phyloP scores from a whole-genome alignment of 2,888 invertebrate species.

The Ennomos erosarius region DNA sequence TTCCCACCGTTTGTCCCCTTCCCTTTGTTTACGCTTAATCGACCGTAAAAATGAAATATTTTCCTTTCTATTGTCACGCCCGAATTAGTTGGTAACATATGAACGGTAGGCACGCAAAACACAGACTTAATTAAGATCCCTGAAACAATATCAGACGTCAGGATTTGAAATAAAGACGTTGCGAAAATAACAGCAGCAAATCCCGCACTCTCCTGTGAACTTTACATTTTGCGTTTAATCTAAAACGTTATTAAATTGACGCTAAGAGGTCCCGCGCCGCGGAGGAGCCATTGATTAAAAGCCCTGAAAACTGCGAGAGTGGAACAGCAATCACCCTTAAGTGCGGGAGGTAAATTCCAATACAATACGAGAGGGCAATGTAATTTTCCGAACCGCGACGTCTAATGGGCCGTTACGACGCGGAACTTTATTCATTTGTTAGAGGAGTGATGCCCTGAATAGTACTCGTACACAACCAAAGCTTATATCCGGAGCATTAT shows the following conservation, averaged over 20 bases:
- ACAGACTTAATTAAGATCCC: constrained; percentile 24
- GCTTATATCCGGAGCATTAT: constrained; percentile 49
- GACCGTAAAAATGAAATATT: constrained; percentile 51
- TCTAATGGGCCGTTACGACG: constrained; percentile 65
- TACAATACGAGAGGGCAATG: constrained; percentile 61
- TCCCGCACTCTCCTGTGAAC: constrained; percentile 37
- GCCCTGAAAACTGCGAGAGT: constrained; percentile 43
- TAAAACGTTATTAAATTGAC: constrained; percentile 66
- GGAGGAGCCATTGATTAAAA: constrained; percentile 66
- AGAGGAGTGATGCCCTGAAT: constrained; percentile 17
- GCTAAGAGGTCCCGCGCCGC: constrained; percentile 57
- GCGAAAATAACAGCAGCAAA: constrained; percentile 22
- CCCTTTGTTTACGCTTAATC: constrained; percentile 54
- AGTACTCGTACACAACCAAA: constrained; percentile 23
- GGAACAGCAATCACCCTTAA: constrained; percentile 51
- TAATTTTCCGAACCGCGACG: constrained; percentile 61
- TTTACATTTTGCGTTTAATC: constrained; percentile 57
- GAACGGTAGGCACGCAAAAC: constrained; percentile 26
- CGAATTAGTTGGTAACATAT: constrained; percentile 25
- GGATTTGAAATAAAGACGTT: constrained; percentile 31
- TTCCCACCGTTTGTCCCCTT: constrained; percentile 12
- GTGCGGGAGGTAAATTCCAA: constrained; percentile 61
- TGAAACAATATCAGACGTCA: constrained; percentile 33
- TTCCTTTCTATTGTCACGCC: constrained; percentile 39
- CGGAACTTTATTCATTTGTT: constrained; percentile 66